Percentiles rank a stretch among this genome's conserved stretches.
phyloP scores from a whole-genome alignment of 1,140 invertebrate species.

The Tetramorium parvispinum region DNA sequence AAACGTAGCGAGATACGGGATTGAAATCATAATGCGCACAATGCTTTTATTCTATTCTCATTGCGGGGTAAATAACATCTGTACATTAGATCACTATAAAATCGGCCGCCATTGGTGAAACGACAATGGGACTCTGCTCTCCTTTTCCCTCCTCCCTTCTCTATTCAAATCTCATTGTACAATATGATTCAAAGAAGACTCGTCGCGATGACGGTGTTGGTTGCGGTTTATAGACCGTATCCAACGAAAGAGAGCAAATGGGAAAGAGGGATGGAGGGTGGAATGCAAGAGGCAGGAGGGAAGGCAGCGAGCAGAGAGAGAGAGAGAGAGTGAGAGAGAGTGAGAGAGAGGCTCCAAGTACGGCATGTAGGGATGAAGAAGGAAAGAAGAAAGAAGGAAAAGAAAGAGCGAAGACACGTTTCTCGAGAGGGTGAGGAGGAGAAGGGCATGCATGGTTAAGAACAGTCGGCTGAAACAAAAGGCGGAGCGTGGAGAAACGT shows the following conservation, averaged over 20 bases:
- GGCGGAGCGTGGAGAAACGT: conserved; percentile 78
- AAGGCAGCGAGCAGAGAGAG: not conserved
- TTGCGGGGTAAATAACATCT: conserved; percentile 85
- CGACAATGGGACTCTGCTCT: conserved; percentile 77
- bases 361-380: not conserved
- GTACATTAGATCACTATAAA: conserved; percentile 85
- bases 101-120: conserved; percentile 82
- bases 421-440: conserved; percentile 38
- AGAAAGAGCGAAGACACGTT: conserved; percentile 61
- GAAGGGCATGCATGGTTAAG: conserved; percentile 75
- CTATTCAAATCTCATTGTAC: conserved; percentile 82
- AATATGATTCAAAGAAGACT: conserved; percentile 83
- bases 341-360: conserved; percentile 29
- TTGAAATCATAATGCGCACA: conserved; percentile 80
- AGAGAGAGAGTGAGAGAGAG: not conserved
- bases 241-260: conserved; percentile 57
- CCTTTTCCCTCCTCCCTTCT: not conserved
- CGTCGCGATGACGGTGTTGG: conserved; percentile 78
- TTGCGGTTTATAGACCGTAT: conserved; percentile 61
- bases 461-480: conserved; percentile 83
- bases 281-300: conserved; percentile 18
- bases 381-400: conserved; percentile 29
- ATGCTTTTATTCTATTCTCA: conserved; percentile 83
- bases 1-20: conserved; percentile 76
- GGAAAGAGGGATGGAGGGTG: conserved; percentile 23